phyloP scores from a whole-genome alignment of 2,113 vertebrate species.

The Numenius arquata region DNA sequence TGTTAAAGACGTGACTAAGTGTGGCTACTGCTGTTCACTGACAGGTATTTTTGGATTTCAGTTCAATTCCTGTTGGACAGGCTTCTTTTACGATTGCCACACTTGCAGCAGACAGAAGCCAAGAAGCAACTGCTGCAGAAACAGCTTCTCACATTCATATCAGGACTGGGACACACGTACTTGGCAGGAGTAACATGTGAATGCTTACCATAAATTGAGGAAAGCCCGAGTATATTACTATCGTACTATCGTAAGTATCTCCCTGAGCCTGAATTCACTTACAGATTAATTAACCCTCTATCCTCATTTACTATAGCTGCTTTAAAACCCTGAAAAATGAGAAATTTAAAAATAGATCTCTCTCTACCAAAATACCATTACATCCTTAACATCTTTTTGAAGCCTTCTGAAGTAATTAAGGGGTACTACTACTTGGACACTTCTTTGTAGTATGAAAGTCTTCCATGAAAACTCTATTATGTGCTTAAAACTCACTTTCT shows the following conservation, averaged over 20 bases:
- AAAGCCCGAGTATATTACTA: neutral
- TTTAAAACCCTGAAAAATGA: neutral
- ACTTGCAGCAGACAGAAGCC: neutral
- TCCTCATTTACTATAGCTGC: neutral
- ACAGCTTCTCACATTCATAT: neutral
- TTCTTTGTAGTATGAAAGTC: neutral
- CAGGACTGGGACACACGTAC: neutral
- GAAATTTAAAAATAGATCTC: neutral
- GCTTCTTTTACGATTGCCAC: neutral
- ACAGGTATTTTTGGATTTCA: neutral
- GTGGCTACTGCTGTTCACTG: neutral
- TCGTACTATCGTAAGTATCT: neutral
- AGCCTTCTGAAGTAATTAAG: neutral
- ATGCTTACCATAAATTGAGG: neutral
- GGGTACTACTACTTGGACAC: neutral
- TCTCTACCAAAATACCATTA: neutral
- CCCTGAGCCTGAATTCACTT: neutral
- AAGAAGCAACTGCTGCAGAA: conserved; percentile 7
- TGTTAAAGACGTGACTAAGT: neutral
- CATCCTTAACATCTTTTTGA: neutral
- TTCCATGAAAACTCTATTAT: neutral
- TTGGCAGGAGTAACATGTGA: neutral
- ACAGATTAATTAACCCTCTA: neutral
- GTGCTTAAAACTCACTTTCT: neutral
- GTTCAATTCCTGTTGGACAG: neutral